Base-by-base conservation (phyloP, 1,140 invertebrate species). In the Drosophila aff. region DNA sequence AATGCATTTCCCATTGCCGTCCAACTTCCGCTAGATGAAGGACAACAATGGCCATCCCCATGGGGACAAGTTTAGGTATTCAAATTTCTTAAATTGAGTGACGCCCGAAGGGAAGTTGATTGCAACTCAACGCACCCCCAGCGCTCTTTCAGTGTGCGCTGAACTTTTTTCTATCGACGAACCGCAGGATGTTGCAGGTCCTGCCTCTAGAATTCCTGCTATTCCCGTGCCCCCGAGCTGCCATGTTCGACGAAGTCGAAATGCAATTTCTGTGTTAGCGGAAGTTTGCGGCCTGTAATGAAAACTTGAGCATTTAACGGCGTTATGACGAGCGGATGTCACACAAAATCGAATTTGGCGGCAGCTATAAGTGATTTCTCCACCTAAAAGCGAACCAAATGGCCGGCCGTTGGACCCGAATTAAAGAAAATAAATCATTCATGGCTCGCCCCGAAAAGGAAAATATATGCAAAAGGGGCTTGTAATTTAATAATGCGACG, bases 241-340 rank as follows among this genome's bases (percentile, higher is more conserved):
- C 59, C 71, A 18, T 73, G 57, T 55, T 57, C 43, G 36, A 52
- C 44, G 61, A 67, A 64, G 60, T 68, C 50, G 60, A 89, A 87
- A 87, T 87, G 81, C 84, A 87, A 47, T 87, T 87, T 71, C 68
- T 72, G 61, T 90, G 85, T 87, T 59, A n/a, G 33, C 83, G 76
- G 76, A 86, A 77, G 67, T 67, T 78, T 38, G 75, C 74, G 76
- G 44, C 28, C 50, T 65, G 79, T 72, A 81, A 90, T 90, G 81
- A 90, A 87, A 87, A 81, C 77, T 87, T 90, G 81, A 63, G 61
- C 77, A 80, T 76, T 78, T 81, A 84, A 84, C 68, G 71, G 72
- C 40, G 50, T 68, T 76, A 40, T 55, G 49, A 46, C 53, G 44
- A 67, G 11, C 65, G 49, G 64, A 62, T 69, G 47, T 65, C 63